phyloP scores from a whole-genome alignment of 2,888 invertebrate genomes.

The Bugulina stolonifera region DNA sequence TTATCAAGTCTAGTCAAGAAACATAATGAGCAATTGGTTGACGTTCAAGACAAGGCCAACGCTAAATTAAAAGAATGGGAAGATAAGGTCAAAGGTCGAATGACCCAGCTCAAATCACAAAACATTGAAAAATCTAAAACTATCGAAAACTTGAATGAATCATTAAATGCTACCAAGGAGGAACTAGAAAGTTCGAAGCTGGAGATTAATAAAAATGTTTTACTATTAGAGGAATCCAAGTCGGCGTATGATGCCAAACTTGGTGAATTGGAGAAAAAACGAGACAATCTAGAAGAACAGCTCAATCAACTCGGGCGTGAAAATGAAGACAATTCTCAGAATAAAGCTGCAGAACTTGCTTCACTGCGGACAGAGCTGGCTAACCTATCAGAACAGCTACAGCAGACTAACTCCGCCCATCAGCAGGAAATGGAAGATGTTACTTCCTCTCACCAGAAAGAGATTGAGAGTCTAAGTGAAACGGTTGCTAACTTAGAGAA shows the following conservation, averaged over 20 bases:
- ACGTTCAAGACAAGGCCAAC: neutral
- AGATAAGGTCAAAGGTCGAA: constrained; percentile 19
- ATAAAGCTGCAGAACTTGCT: neutral
- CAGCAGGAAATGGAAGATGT: neutral
- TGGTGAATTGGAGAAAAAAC: neutral
- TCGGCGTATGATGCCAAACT: neutral
- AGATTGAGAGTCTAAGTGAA: neutral
- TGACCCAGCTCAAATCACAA: constrained; percentile 15
- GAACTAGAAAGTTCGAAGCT: neutral
- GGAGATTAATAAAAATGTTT: neutral
- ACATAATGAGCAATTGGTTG: neutral
- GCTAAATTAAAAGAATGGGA: constrained; percentile 22
- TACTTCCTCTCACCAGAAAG: neutral
- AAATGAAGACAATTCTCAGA: neutral
- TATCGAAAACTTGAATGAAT: neutral
- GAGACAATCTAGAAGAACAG: neutral
- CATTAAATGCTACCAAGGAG: neutral
- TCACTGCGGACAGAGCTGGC: neutral
- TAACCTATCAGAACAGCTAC: neutral
- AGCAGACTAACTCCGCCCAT: neutral
- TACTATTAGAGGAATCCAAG: neutral
- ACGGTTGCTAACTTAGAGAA: neutral
- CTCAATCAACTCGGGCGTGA: neutral
- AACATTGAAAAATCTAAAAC: constrained; percentile 23
- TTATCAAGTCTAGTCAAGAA: constrained; percentile 13